Evolutionary conservation across 2,888 invertebrate genomes (phyloP), one percentile per base, ranked within the genome.

Genomic region (Scelioninae gen. 1): DNA sequence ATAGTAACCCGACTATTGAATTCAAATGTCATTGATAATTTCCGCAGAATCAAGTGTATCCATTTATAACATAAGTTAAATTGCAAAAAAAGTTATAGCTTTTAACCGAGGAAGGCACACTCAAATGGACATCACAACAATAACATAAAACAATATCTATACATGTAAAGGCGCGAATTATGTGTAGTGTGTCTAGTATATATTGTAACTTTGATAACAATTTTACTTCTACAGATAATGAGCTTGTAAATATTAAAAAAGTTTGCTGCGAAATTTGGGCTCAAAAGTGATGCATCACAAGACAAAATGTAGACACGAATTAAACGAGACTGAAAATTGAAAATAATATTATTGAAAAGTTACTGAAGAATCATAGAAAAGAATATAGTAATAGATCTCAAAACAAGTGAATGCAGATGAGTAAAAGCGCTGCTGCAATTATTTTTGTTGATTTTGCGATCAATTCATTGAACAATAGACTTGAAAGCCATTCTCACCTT

Each of bases 401-500:
- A 15, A 55, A 55, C 51, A 40, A 16, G 49, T 69, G 71, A 74
- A 47, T 65, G 65, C 58, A 62, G 84, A 87, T 87, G 84, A 89
- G 89, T 89, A 88, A 10, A 90, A 89, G 90, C 91, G 87, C 84
- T 87, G 88, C 78, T 88, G 89, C 87, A 68, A 89, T 89, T 87
- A 88, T 78, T 85, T 85, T 62, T 43, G 51, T 60, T 66, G 49
- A 87, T 83, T 82, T 86, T 82, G 88, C 85, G 85, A 87, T 87
- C 84, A 86, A 84, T 85, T 85, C 88, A 86, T 78, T 85, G 84
- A 87, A 84, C 84, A 83, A 86, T 86, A 86, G 82, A 84, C 40
- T 86, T 86, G 82, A 82, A 88, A 88, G 88, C 87, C 85, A 87
- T 88, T 89, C 91, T 91, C 91, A 91, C 91, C 91, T 91, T 90